Conservation (phyloP, 2,888 invertebrate genomes). For the Dryococelus australis region DNA sequence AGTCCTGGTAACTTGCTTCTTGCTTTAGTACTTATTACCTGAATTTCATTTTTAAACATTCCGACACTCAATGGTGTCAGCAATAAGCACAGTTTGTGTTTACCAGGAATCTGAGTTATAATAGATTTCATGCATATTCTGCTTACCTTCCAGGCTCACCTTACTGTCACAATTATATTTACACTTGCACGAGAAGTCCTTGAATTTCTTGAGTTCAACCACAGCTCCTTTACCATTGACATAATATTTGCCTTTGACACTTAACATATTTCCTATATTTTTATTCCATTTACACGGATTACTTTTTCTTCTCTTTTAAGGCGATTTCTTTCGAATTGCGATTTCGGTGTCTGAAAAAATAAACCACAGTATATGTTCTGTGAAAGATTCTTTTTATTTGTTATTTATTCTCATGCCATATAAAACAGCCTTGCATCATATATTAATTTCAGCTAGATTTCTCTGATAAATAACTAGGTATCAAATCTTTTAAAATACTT, state of each 20-base stretch:
- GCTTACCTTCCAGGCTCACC: not conserved
- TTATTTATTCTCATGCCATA: too few species aligned
- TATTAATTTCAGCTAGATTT: too few species aligned
- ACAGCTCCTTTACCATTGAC: constrained; percentile 20
- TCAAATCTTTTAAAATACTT: too few species aligned
- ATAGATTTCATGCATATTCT: not conserved
- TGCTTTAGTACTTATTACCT: not conserved
- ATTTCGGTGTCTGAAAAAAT: not conserved
- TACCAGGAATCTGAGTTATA: not conserved
- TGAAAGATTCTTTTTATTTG: not conserved
- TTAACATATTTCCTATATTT: not conserved
- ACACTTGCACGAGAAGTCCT: not conserved
- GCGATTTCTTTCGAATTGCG: not conserved
- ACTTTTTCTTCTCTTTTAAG: not conserved
- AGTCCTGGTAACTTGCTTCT: not conserved
- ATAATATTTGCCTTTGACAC: not conserved
- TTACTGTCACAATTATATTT: not conserved
- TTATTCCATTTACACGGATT: not conserved
- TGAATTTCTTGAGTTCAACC: not conserved
- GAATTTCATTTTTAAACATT: not conserved
- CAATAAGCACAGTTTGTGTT: not conserved
- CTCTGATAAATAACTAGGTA: too few species aligned
- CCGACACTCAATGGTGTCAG: not conserved
- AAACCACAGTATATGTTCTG: not conserved
- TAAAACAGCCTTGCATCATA: too few species aligned